Base-by-base conservation (phyloP, 2,888 invertebrate species). In the Drosophila greeni region DNA sequence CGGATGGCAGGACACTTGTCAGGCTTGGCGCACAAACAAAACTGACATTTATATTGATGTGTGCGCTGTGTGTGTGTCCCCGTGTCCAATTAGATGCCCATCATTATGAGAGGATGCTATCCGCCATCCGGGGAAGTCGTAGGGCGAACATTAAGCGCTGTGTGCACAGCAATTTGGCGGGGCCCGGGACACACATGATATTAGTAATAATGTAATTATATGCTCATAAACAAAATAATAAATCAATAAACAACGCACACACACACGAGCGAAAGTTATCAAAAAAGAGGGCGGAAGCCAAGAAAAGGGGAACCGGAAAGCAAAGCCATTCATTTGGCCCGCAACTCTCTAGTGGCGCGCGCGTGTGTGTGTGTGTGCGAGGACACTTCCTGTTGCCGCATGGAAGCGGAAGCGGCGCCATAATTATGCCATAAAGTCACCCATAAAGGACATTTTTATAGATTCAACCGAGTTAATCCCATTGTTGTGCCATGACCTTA, bases 141-240 rank as follows among this genome's bases (percentile, higher is more conserved):
- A 75, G 58, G 69, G 65, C 57, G 61, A 55, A 64, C 70, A 76
- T 75, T 79, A 66, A 48, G 80, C 73, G 54, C 61, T 71, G 82
- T 82, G 69, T 71, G 71, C 66, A 56, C 60, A 66, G 64, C 69
- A 62, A 72, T 76, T 76, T 82, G 73, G 45, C 37, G 60, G 59
- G 51, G 36, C 24, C 14, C 16, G 20, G 58, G 40, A 48, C 34
- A 49, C 54, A 47, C 51, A 53, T 43, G 42, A 68, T 66, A 66
- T 64, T 72, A 67, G 82, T 77, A 81, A 83, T 81, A 81, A 84
- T 72, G 77, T 81, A 81, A 81, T 81, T 81, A 84, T 74, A 70
- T 68, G 69, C 70, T 65, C 68, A 82, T 82, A 81, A 84, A 79
- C 67, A 73, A 80, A 70, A 72, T 76, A 80, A 70, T 82, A 82